Evolutionary conservation across 2,888 invertebrate genomes (phyloP), one percentile per base, ranked within the genome.

Genomic region (Dexiosoma caninum): DNA sequence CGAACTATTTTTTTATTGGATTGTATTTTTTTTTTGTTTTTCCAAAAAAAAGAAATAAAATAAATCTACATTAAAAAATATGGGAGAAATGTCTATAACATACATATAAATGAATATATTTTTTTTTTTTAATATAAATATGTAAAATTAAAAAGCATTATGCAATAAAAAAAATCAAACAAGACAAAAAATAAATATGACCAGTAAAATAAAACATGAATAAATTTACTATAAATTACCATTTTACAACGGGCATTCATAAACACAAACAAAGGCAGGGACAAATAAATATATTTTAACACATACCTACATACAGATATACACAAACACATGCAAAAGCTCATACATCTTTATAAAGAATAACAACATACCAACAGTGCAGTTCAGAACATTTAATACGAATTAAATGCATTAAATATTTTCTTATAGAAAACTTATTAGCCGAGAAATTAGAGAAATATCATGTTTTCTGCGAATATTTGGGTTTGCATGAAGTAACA

Each of bases 141-240:
- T 64, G 64, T 21, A 35, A 46, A 32, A 62, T 12, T 55, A 44
- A 19, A 32, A 42, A 59, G n/a, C 49, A 27, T 42, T 71, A 42
- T 66, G 51, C 44, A 53, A 14, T 2, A 12, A 49, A 9, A 30
- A 51, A 6, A 30, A 27, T 16, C 8, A 44, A 42, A 62, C 10
- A 40, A 59, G 35, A 30, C 6, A 74, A 19, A 62, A 42, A 60
- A 51, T 8, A 55, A 72, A 53, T 49, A 57, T 62, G 55, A 70
- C 55, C 60, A 71, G 55, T 32, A 66, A 44, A 77, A 77, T 72
- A 77, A 81, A 81, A 81, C 77, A 81, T 81, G 81, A 81, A 81
- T 81, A 81, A 77, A 77, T 81, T 81, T 81, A 72, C 81, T 81
- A 81, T 81, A 81, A 81, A 81, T 81, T 81, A 81, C 72, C 77